Conservation (phyloP, 2,797 vertebrate species). For the Vireo griseus region DNA sequence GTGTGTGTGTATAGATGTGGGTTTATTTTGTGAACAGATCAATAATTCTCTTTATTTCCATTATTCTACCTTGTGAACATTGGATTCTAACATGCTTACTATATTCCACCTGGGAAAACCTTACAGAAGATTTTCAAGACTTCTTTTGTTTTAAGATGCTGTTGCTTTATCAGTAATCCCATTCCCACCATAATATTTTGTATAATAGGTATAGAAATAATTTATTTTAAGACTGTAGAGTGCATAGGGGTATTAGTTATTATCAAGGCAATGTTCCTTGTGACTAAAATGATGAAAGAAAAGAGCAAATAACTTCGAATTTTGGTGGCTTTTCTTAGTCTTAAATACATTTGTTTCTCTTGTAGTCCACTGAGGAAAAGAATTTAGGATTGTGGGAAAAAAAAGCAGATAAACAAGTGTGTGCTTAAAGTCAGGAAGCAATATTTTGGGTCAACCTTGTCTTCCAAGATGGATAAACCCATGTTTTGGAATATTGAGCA, state of each 20-base stretch:
- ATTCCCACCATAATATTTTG: neutral
- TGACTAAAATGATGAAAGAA: neutral
- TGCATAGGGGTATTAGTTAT: neutral
- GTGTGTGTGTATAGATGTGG: neutral
- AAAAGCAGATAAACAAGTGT: neutral
- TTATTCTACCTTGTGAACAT: neutral
- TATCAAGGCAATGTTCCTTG: neutral
- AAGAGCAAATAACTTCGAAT: neutral
- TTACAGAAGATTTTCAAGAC: neutral
- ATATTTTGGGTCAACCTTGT: neutral
- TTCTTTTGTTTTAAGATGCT: neutral
- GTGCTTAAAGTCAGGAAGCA: neutral
- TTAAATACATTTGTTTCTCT: neutral
- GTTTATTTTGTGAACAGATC: neutral
- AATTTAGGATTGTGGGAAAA: neutral
- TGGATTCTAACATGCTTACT: neutral
- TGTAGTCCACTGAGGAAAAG: neutral
- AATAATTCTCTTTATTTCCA: neutral
- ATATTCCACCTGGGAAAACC: neutral
- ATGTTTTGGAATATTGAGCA: neutral
- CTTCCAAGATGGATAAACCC: neutral
- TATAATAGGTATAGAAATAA: neutral
- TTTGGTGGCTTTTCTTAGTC: neutral
- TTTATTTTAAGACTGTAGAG: neutral
- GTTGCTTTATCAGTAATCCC: neutral